Evolutionary conservation across 2,797 vertebrate genomes (phyloP), one percentile per base, ranked within the genome.

Genomic region (Rhinichthys osculus): DNA sequence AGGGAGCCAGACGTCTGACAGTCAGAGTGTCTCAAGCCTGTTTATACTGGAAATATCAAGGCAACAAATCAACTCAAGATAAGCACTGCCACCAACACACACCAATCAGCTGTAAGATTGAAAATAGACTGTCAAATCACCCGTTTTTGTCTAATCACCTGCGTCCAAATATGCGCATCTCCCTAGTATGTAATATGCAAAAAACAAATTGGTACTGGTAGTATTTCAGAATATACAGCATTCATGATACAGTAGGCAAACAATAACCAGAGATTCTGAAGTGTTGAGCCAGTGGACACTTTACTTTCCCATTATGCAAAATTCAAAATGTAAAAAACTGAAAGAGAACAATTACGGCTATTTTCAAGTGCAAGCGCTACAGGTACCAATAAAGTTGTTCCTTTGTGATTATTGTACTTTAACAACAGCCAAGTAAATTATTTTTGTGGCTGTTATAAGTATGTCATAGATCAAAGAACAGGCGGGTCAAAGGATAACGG

Each of bases 1-100:
- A 62, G 88, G 11, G n/a, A 27, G 64, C 21, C 70, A 66, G 84
- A 42, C 17, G 47, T 70, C 86, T 82, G 83, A 83, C 86, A 88
- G 83, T 82, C 77, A 52, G 81, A 19, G 57, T 59, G 33, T 67
- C 33, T 67, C 0, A 3, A 50, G 44, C 19, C 19, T 5, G 78
- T 67, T 69, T 81, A 69, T 52, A 52, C 21, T 69, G 30, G 62
- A 81, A 38, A 69, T 67, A 11, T 52, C 62, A 67, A 69, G 30
- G 66, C 62, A n/a, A 33, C 44, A 81, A 81, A 69, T 81, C 44
- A 81, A 21, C 62, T 47, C 30, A 52, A 13, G 38, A 81, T 35
- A 69, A n/a, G 19, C 13, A 38, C 13, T 0, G 7, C 47, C 47
- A 17, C 47, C 14, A 5, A 33, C 57, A 79, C 0, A 17, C 8